phyloP scores from a whole-genome alignment of 1,140 invertebrate genomes.

The Drusus annulatus region DNA sequence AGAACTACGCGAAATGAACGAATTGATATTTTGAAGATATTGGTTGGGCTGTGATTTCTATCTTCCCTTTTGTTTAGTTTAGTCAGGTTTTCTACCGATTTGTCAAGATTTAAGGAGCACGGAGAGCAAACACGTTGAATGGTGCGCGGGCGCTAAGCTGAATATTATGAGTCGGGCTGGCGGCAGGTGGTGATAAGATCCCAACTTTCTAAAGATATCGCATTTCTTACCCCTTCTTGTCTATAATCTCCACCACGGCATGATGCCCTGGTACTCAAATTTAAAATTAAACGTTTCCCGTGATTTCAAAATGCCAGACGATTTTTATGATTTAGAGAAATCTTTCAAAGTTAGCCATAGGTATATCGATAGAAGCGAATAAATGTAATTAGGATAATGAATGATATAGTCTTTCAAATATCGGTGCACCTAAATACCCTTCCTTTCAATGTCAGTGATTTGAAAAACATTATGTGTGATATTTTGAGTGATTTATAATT shows the following conservation, averaged over 20 bases:
- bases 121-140: conserved; percentile 51
- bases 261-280: conserved; percentile 37
- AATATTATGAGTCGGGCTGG: conserved; percentile 72
- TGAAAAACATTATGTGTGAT: too few species aligned
- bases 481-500: too few species aligned
- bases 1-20: background rate
- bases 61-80: conserved; percentile 6
- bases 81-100: conserved; percentile 5
- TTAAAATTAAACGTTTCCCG: conserved; percentile 22
- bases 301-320: background rate
- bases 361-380: too few species aligned
- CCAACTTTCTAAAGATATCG: conserved; percentile 57
- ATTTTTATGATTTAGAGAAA: too few species aligned
- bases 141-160: conserved; percentile 66
- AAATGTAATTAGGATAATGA: too few species aligned
- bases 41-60: background rate
- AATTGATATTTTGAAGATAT: background rate
- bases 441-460: too few species aligned
- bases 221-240: conserved; percentile 38
- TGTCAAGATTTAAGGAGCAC: background rate
- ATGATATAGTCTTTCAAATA: too few species aligned
- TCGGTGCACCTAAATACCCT: too few species aligned
- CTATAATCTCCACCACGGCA: conserved; percentile 5
- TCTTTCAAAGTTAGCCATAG: too few species aligned
- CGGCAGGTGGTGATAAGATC: conserved; percentile 70